These are phyloP conservation scores for Anguilla rostrata DNA, from an alignment of 2,113 vertebrate species.

Conservation along the genomic window DNA sequence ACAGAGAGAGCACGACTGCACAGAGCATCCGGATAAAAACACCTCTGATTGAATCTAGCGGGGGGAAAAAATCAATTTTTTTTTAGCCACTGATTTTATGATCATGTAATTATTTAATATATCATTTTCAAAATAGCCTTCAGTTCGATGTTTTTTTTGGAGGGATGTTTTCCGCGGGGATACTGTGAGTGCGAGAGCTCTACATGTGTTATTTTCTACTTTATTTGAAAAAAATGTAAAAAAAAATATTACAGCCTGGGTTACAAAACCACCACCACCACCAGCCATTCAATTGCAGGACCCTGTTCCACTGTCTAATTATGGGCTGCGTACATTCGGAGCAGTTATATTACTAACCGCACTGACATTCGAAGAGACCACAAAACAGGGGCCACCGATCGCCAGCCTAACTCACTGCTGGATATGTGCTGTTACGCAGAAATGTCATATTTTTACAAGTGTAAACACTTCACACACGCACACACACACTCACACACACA, in stretches of 20 bases:
- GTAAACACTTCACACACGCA: too few species aligned
- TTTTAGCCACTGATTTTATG: not conserved
- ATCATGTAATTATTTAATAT: too few species aligned
- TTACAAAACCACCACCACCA: not conserved
- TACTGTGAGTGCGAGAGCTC: too few species aligned
- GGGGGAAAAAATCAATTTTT: not conserved
- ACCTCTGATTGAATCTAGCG: not conserved
- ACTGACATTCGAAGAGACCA: not conserved
- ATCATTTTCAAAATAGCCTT: too few species aligned
- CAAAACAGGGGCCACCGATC: not conserved
- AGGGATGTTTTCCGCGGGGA: too few species aligned
- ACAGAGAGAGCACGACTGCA: not conserved
- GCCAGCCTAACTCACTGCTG: not conserved
- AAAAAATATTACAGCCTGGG: not conserved
- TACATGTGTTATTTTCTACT: too few species aligned
- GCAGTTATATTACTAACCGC: not conserved
- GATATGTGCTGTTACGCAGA: not conserved
- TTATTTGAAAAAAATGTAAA: not conserved
- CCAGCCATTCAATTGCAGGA: not conserved
- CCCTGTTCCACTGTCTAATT: not conserved
- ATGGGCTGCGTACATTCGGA: not conserved
- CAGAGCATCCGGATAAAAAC: not conserved
- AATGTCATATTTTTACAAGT: not conserved
- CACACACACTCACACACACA: too few species aligned
- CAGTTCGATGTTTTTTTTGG: too few species aligned